Evolutionary conservation across 2,797 vertebrate genomes (phyloP).

Genomic region (Pangasius larnaudii): DNA sequence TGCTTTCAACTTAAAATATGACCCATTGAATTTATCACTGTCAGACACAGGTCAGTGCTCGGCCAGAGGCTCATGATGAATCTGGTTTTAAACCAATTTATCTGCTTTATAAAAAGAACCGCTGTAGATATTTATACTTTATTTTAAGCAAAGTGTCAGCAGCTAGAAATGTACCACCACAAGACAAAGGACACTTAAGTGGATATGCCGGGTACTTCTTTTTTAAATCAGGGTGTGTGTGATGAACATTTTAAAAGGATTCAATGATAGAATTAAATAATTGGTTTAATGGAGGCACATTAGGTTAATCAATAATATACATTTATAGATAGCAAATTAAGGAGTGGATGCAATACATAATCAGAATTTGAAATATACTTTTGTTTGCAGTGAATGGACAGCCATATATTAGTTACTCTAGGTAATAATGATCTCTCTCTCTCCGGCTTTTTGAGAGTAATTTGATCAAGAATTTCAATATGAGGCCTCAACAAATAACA

Average conservation of each 20-base stretch:
- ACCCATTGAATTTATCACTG: constrained; percentile 30
- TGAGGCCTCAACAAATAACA: constrained; percentile 12
- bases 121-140: constrained; percentile 68
- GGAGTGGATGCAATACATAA: not conserved
- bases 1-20: constrained; percentile 34
- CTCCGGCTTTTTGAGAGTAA: not conserved
- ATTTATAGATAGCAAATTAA: not conserved
- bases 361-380: not conserved
- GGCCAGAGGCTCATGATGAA: constrained; percentile 56
- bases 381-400: not conserved
- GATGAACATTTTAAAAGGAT: not conserved
- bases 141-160: constrained; percentile 60
- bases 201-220: not conserved
- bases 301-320: not conserved
- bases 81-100: constrained; percentile 72
- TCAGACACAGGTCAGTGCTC: constrained; percentile 26
- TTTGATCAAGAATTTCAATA: constrained; percentile 2
- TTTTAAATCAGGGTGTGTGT: not conserved
- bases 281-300: not conserved
- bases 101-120: constrained; percentile 67
- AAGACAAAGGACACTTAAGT: constrained; percentile 3
- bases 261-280: not conserved
- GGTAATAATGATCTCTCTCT: not conserved
- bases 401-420: not conserved
- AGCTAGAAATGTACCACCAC: not conserved